These are phyloP conservation scores for Mycalesis mineus DNA, from an alignment of 2,888 invertebrate genomes.

Conservation along the genomic window DNA sequence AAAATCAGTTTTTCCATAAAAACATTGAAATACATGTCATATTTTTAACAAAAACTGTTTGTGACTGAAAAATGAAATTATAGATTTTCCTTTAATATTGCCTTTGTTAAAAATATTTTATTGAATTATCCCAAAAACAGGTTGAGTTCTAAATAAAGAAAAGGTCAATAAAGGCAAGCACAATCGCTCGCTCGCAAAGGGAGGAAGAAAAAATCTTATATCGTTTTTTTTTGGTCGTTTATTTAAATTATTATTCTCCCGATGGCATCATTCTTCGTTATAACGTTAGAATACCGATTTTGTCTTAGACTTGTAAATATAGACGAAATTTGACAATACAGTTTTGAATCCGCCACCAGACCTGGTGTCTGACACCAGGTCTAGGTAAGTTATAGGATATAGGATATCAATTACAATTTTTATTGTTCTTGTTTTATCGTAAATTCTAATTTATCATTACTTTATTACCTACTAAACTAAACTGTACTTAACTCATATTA, in stretches of 20 bases:
- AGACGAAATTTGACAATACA: background rate
- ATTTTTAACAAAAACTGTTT: background rate
- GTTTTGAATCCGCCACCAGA: too few species aligned
- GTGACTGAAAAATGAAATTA: too few species aligned
- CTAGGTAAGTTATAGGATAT: too few species aligned
- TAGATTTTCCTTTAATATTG: background rate
- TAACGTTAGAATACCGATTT: background rate
- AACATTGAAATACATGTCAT: background rate
- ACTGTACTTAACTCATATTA: too few species aligned
- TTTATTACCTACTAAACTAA: too few species aligned
- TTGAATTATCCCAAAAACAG: background rate
- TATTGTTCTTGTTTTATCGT: too few species aligned
- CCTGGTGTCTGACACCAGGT: too few species aligned
- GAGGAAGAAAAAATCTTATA: background rate
- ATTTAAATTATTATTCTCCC: background rate
- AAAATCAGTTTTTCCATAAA: background rate
- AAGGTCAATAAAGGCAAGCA: background rate
- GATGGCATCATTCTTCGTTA: background rate
- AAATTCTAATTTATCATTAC: too few species aligned
- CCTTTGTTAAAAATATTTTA: background rate
- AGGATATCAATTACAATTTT: too few species aligned
- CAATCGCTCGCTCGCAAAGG: background rate
- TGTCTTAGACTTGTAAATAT: background rate
- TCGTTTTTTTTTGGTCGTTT: background rate
- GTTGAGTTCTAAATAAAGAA: slow-evolving; percentile 1